Percentiles rank a stretch among this genome's conserved stretches.
These are phyloP conservation scores for Pteromalus puparum DNA, from an alignment of 1,140 invertebrate genomes.

Conservation along the genomic window DNA sequence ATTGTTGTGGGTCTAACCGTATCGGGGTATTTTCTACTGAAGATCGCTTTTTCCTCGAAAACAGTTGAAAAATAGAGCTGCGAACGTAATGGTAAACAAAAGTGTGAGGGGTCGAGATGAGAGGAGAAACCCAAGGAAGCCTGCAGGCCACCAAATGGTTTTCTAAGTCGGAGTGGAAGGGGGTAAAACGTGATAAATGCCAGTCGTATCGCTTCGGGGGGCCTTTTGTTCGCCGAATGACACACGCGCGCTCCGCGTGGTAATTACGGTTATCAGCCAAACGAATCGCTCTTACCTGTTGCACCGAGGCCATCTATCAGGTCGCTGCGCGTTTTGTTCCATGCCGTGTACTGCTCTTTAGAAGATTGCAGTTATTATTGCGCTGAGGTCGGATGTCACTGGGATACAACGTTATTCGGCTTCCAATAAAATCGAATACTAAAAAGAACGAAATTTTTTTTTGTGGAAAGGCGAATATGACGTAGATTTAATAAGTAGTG, in stretches of 20 bases:
- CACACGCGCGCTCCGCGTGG: constrained; percentile 56
- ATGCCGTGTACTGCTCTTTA: background rate
- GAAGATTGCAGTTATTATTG: background rate
- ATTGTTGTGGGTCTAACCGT: too few relatives aligned
- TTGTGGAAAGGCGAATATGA: background rate
- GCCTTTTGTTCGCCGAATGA: constrained; percentile 65
- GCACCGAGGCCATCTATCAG: constrained; percentile 62
- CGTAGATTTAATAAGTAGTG: background rate
- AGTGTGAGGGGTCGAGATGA: background rate
- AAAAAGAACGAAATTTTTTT: too few relatives aligned
- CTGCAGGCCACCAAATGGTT: constrained; percentile 23
- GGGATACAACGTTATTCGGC: background rate
- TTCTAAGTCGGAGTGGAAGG: constrained; percentile 48
- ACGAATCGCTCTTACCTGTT: constrained; percentile 66
- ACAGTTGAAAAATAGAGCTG: too few relatives aligned
- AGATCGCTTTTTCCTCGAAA: too few relatives aligned
- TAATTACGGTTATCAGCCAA: constrained; percentile 72
- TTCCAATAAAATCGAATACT: background rate
- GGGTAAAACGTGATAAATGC: constrained; percentile 40
- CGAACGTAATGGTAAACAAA: too few relatives aligned
- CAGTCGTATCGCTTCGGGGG: constrained; percentile 22
- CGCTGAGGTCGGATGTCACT: background rate
- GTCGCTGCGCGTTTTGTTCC: background rate
- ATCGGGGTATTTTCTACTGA: too few relatives aligned
- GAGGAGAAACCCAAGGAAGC: constrained; percentile 33